A percentile compares a stretch with the other conserved stretches of the same genome.
phyloP scores from a whole-genome alignment of 2,888 invertebrate species.

The Volucella bombylans region DNA sequence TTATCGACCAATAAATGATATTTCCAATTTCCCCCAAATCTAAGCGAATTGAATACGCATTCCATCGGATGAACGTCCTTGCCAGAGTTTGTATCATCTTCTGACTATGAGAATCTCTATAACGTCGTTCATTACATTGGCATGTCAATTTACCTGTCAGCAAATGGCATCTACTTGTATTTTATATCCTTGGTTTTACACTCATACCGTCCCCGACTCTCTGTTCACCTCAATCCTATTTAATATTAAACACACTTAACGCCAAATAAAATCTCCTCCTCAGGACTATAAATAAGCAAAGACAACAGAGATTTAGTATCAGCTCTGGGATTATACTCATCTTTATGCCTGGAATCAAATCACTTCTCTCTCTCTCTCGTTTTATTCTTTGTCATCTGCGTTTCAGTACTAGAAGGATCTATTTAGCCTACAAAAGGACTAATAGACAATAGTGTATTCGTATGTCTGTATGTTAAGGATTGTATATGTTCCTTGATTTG shows the following conservation, averaged over 20 bases:
- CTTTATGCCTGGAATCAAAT: conserved; percentile 51
- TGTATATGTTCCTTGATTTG: conserved; percentile 48
- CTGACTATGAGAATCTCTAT: background rate
- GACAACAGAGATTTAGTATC: conserved; percentile 20
- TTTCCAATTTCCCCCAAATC: no score
- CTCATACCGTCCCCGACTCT: background rate
- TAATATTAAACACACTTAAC: conserved; percentile 57
- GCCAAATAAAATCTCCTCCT: conserved; percentile 16
- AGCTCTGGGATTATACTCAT: conserved; percentile 52
- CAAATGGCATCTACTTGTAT: conserved; percentile 46
- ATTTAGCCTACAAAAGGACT: background rate
- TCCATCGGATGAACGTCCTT: no score
- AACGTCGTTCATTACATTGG: conserved; percentile 23
- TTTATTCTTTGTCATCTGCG: background rate
- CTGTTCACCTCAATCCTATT: background rate
- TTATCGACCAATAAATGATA: no score
- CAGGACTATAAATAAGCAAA: conserved; percentile 50
- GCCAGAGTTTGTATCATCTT: no score
- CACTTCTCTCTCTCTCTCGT: conserved; percentile 32
- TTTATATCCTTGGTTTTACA: conserved; percentile 37
- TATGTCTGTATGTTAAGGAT: background rate
- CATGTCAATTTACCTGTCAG: conserved; percentile 62
- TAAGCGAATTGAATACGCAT: no score
- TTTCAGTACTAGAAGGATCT: background rate
- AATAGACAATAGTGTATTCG: conserved; percentile 8